Evolutionary conservation across 2,888 invertebrate genomes (phyloP).

Genomic region (Rosalia funebris): DNA sequence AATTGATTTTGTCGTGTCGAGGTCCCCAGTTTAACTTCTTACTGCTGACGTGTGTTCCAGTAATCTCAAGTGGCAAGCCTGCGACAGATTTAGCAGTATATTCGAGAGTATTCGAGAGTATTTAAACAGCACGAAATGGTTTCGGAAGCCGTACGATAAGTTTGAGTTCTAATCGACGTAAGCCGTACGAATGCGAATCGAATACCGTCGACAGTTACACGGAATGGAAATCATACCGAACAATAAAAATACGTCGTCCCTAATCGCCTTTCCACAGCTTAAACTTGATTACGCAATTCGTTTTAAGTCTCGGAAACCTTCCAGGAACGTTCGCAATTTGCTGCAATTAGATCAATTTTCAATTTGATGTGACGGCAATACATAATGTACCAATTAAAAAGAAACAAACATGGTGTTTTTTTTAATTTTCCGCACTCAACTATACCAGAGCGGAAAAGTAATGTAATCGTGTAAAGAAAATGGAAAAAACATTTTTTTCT

Average conservation of each 20-base stretch:
- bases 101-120: constrained; percentile 44
- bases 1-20: constrained; percentile 28
- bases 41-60: constrained; percentile 30
- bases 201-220: constrained; percentile 54
- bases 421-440: too few species aligned
- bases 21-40: constrained; percentile 28
- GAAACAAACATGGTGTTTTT: too few species aligned
- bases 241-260: constrained; percentile 55
- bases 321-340: constrained; percentile 39
- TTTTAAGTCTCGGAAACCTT: constrained; percentile 37
- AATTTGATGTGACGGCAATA: constrained; percentile 8
- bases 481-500: too few species aligned
- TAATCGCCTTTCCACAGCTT: constrained; percentile 53
- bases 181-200: constrained; percentile 56
- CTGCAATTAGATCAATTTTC: constrained; percentile 39
- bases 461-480: too few species aligned
- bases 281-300: constrained; percentile 49
- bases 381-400: too few species aligned
- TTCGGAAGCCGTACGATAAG: constrained; percentile 61
- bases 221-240: constrained; percentile 55
- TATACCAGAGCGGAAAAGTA: too few species aligned
- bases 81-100: constrained; percentile 40
- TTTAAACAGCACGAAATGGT: constrained; percentile 58
- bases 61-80: constrained; percentile 37
- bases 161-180: constrained; percentile 62